Conservation (phyloP, 2,888 invertebrate genomes). For the Electrophaes corylata region DNA sequence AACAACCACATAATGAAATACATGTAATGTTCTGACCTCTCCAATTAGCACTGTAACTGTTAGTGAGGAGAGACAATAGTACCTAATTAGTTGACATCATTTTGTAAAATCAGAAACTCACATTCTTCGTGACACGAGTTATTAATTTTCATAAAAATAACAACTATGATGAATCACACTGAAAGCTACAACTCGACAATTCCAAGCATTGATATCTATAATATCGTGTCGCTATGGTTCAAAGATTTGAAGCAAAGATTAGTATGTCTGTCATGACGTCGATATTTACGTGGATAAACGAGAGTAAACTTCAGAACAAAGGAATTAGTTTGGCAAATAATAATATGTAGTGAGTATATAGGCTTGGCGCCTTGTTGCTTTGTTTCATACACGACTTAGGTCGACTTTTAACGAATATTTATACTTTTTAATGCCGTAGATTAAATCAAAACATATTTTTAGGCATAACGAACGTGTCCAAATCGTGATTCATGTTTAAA, state of each 20-base stretch:
- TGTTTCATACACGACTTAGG: neutral
- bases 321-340: conserved; percentile 41
- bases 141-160: neutral
- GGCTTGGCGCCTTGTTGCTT: conserved; percentile 29
- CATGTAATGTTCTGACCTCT: conserved; percentile 45
- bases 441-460: too few species aligned
- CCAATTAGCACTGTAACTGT: conserved; percentile 38
- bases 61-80: conserved; percentile 26
- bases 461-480: neutral
- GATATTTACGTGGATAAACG: conserved; percentile 27
- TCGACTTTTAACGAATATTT: neutral
- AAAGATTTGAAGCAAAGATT: neutral
- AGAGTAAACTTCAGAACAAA: conserved; percentile 30
- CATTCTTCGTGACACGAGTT: neutral
- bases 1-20: conserved; percentile 47
- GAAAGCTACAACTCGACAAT: conserved; percentile 18
- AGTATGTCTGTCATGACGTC: neutral
- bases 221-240: neutral
- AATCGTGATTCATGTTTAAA: neutral
- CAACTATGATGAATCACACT: neutral
- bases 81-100: conserved; percentile 14
- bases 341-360: conserved; percentile 33
- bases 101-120: neutral
- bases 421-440: too few species aligned
- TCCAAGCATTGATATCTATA: conserved; percentile 8